Conservation (phyloP, 2,888 invertebrate species). For the Aleiodes leptofemur region DNA sequence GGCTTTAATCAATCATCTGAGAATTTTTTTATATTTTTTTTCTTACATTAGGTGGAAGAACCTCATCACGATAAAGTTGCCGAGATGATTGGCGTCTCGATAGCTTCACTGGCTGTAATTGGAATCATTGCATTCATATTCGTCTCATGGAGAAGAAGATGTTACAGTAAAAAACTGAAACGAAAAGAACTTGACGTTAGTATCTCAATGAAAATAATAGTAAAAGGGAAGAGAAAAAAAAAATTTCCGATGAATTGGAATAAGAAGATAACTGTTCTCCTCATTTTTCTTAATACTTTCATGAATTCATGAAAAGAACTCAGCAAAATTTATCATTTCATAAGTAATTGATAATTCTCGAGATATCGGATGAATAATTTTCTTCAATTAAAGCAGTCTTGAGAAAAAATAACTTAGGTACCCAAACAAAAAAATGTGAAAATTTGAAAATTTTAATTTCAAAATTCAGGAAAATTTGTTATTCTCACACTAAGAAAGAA, state of each 20-base stretch:
- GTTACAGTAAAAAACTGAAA: constrained; percentile 49
- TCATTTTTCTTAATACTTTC: background rate
- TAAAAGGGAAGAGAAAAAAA: background rate
- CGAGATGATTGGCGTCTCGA: constrained; percentile 66
- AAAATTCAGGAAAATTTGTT: background rate
- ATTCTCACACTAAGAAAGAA: too few species aligned
- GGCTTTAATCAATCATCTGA: too few species aligned
- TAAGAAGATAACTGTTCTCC: constrained; percentile 2
- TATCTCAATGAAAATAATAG: constrained; percentile 32
- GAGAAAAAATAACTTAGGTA: too few species aligned
- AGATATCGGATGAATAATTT: constrained; percentile 7
- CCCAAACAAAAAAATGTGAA: too few species aligned
- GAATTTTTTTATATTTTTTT: constrained; percentile 16
- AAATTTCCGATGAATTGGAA: constrained; percentile 7
- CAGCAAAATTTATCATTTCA: constrained; percentile 19
- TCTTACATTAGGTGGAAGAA: constrained; percentile 62
- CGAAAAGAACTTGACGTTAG: constrained; percentile 51
- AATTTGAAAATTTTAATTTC: background rate
- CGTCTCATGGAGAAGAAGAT: constrained; percentile 46
- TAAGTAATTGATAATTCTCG: constrained; percentile 26
- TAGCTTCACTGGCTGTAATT: constrained; percentile 64
- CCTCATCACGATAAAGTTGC: constrained; percentile 63
- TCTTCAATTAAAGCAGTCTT: too few species aligned
- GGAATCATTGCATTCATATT: constrained; percentile 40
- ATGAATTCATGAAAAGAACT: background rate